Evolutionary conservation across 2,888 invertebrate genomes (phyloP).

Genomic region (Drosophila recens): DNA sequence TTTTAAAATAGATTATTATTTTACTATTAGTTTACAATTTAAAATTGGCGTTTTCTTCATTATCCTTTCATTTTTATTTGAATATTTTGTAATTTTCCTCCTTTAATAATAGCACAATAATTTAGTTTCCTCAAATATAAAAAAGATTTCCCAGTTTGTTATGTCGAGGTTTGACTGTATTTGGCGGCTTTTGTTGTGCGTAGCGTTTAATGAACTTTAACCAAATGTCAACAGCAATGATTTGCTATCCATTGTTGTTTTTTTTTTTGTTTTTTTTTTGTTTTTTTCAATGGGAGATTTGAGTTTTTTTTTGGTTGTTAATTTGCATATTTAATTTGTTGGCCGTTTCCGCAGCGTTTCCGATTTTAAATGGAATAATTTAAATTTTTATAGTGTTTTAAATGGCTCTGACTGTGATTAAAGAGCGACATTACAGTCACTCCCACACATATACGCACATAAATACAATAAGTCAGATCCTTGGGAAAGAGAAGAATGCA

Average conservation of each 20-base stretch:
- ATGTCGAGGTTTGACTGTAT: background rate
- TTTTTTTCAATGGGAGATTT: conserved; percentile 38
- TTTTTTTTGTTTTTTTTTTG: conserved; percentile 5
- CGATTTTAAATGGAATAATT: conserved; percentile 28
- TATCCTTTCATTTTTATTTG: no score
- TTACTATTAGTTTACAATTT: no score
- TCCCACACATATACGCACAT: conserved; percentile 38
- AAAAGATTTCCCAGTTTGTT: background rate
- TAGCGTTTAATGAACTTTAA: conserved; percentile 75
- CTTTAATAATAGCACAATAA: background rate
- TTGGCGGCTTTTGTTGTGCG: no score
- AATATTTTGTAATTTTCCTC: no score
- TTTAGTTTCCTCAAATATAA: background rate
- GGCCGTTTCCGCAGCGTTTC: conserved; percentile 46
- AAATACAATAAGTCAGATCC: conserved; percentile 3
- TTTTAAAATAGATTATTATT: no score
- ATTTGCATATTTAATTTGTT: conserved; percentile 75
- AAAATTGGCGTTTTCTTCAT: no score
- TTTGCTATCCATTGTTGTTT: conserved; percentile 48
- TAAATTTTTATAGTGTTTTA: conserved; percentile 47
- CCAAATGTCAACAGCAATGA: conserved; percentile 67
- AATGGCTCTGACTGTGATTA: conserved; percentile 45
- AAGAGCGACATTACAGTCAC: conserved; percentile 42
- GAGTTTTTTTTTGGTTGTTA: conserved; percentile 23
- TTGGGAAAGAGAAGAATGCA: conserved; percentile 23